A percentile compares a stretch with the other conserved stretches of the same genome.
These are phyloP conservation scores for Rhinatrema bivittatum DNA, from an alignment of 2,797 vertebrate species.

Conservation along the genomic window DNA sequence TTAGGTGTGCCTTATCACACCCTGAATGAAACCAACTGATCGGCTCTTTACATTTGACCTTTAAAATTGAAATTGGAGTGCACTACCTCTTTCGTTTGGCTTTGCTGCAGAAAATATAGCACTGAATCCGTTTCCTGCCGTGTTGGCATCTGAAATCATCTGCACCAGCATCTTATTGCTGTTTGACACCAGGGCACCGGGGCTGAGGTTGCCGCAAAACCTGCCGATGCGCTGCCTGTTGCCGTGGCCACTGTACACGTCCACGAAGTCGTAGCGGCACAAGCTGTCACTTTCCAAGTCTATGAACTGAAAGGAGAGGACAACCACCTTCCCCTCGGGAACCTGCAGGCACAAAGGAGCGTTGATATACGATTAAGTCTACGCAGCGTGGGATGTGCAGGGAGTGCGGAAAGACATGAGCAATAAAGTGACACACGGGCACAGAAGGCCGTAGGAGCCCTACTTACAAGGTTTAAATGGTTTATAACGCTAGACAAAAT, in stretches of 20 bases:
- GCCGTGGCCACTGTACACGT: conserved; percentile 81
- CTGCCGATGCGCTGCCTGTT: conserved; percentile 83
- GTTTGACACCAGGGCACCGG: conserved; percentile 84
- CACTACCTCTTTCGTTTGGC: conserved; percentile 87
- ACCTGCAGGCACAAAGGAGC: conserved; percentile 61
- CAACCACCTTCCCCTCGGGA: conserved; percentile 87
- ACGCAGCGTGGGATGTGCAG: no score
- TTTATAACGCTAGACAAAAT: no score
- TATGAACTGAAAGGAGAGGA: conserved; percentile 82
- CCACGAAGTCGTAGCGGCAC: conserved; percentile 93
- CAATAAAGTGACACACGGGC: neutral
- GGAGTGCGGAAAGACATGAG: no score
- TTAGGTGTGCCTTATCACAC: no score
- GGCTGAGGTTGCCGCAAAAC: conserved; percentile 90
- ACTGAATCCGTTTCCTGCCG: conserved; percentile 90
- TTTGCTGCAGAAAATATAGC: conserved; percentile 85
- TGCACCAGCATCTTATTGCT: conserved; percentile 94
- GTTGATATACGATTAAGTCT: no score
- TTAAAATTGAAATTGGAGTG: no score
- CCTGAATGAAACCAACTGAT: no score
- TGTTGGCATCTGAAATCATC: conserved; percentile 95
- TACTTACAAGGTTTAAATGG: no score
- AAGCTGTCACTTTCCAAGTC: conserved; percentile 89
- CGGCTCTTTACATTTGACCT: no score
- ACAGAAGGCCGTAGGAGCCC: no score